Base-by-base conservation (phyloP, 2,888 invertebrate species). In the Pristionchus japonicus region DNA sequence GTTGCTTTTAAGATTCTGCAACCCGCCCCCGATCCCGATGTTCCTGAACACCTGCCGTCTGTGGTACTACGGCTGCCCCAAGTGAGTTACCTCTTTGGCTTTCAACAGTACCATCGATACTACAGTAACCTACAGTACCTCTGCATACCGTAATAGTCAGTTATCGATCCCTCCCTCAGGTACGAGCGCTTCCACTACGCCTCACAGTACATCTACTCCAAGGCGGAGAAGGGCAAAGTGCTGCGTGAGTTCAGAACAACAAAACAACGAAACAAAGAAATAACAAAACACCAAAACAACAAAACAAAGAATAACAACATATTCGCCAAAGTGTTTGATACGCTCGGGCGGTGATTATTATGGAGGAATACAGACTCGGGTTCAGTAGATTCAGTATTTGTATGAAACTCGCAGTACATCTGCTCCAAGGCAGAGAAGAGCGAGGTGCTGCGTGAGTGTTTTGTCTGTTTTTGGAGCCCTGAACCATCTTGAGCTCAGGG, bases 1-100 rank as follows among this genome's bases (percentile, higher is more conserved):
- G n/a, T n/a, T n/a, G n/a, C n/a, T n/a, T n/a, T n/a, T n/a, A n/a
- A 86, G 91, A 82, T 93, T 93, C 91, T 93, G 93, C 89, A 93
- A 93, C 84, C 93, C 93, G 31, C 93, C 93, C 15, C 93, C 93
- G 20, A 90, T 93, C 87, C 93, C 93, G 13, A 47, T 93, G 23
- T 93, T 93, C 89, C 89, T 93, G 37, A 93, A 93, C 77, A 93
- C 93, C 27, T 93, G 93, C 89, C 90, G 93, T 20, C 82, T 93
- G 40, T 93, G 93, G 93, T 93, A 93, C 83, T 89, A 93, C 83
- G 91, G 92, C 20, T 93, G 93, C 90, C 93, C 85, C 40, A 77
- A 77, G 77, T 57, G 83, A 52, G 77, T 70, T 70, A 0, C 15
- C 9, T 61, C 61, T 27, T 61, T 23, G 1, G 61, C 20, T 9